Base-by-base conservation (phyloP, 92 coral and sea anemone genomes). In the Montipora capitata region DNA sequence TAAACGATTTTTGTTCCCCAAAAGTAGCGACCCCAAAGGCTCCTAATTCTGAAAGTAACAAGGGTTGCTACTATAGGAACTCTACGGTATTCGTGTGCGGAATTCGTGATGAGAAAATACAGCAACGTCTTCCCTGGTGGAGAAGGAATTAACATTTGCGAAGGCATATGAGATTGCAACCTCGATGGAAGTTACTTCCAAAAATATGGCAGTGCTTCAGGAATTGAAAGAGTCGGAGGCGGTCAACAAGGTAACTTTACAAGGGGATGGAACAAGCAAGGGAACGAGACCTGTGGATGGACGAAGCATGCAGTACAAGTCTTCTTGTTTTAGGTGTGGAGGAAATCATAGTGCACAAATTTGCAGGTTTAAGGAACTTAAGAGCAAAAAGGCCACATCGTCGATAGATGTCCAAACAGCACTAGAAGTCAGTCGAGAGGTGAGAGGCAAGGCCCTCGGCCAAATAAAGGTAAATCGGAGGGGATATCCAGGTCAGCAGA, bases 301-400 rank as follows among this genome's bases (percentile, higher is more conserved):
- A 16, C 71, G 72, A 80, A n/a, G 69, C 16, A 10, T 18, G 39
- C 16, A 14, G n/a, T 69, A 7, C 74, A 69, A 69, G 17, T 12
- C 74, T 10, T 14, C 63, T 3, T 86, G 81, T 79, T 81, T 72
- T 44, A 44, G 83, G 54, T 82, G 92, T 88, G 92, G 92, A 61
- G 88, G 88, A 18, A 74, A 73, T 77, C 88, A 88, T 40, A 65
- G 27, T 72, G 82, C 77, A 65, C 54, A 56, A 56, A 79, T 43
- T 7, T 80, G 81, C n/a, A 56, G 54, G 66, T 81, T 88, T 73
- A 71, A 81, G 40, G 77, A 81, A 57, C 61, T 72, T 44, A 57
- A 86, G 58, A 83, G 54, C 79, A 83, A 58, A 57, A 11, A 72
- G 72, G 87, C 49, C 79, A 72, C 80, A 38, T 72, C 7, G 87